Base-by-base conservation (phyloP, 2,888 invertebrate species). In the Diplazon laetatorius region DNA sequence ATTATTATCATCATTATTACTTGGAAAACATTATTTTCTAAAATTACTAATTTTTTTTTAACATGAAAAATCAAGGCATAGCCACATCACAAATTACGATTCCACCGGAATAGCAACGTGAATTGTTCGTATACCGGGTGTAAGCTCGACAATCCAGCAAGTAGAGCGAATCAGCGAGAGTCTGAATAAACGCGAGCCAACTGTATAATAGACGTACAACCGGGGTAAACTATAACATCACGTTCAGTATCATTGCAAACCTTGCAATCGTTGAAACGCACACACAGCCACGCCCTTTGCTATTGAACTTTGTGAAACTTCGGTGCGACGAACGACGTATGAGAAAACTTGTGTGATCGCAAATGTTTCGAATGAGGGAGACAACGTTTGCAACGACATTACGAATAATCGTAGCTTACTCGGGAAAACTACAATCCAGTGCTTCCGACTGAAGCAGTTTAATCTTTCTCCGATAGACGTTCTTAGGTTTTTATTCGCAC, bases 231-330 rank as follows among this genome's bases (percentile, higher is more conserved):
- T n/a, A 42, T 25, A 22, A 62, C 22, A 6, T 50, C 39, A 14
- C 22, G 39, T 59, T 18, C n/a, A n/a, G 16, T 30, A 10, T n/a
- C 3, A 39, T 63, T 42, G 59, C 37, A 46, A 73, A 65, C 74
- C 65, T 66, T 74, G 66, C 74, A 55, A 55, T 74, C 59, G 48
- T 16, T 60, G 37, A 6, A 30, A 66, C 52, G 39, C 39, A 46
- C 55, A 46, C 55, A 39, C 50, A 16, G 65, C 73, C 66, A 60
- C 73, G 59, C 74, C 66, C 66, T 57, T 74, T 74, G 74, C 74
- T 68, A 74, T 74, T 74, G 74, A 74, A 74, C 74, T 74, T 74
- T 74, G 74, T 68, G 59, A 59, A 74, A 74, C 66, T 59, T 30
- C 6, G 30, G 50, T 39, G 20, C n/a, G 55, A n/a, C n/a, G n/a